These are phyloP conservation scores for Ctenopoma multispine DNA, from an alignment of 2,797 vertebrate species.

Conservation along the genomic window DNA sequence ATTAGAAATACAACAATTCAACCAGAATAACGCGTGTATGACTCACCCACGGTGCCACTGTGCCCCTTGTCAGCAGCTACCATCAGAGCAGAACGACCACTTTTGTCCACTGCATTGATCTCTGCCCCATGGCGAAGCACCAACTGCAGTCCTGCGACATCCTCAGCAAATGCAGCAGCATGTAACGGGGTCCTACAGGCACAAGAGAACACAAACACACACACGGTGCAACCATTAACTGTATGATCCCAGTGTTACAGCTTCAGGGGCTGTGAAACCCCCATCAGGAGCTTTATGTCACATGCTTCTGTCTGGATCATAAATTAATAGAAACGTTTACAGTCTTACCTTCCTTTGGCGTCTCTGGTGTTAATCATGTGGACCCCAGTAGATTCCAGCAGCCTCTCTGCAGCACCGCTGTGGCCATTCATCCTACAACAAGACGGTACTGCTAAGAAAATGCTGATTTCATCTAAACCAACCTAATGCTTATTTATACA, in stretches of 20 bases:
- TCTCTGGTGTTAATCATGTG: slow-evolving; percentile 97
- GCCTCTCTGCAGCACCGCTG: slow-evolving; percentile 92
- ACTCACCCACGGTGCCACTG: slow-evolving; percentile 91
- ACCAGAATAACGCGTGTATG: background rate
- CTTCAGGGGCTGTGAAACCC: too few species aligned
- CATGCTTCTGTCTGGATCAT: background rate
- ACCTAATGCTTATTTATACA: background rate
- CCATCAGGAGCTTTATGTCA: background rate
- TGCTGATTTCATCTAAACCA: background rate
- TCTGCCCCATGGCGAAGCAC: slow-evolving; percentile 92
- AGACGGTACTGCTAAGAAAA: background rate
- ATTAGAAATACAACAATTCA: background rate
- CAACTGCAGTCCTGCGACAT: slow-evolving; percentile 92
- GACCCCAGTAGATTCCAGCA: slow-evolving; percentile 87
- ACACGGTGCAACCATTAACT: background rate
- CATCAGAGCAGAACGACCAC: slow-evolving; percentile 94
- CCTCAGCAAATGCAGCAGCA: slow-evolving; percentile 95
- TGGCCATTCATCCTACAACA: slow-evolving; percentile 93
- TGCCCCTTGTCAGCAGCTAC: slow-evolving; percentile 94
- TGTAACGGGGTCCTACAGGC: slow-evolving; percentile 92
- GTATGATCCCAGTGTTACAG: slow-evolving; percentile 20
- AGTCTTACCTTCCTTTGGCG: slow-evolving; percentile 95
- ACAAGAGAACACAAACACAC: background rate
- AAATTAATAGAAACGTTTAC: background rate
- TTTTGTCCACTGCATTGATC: slow-evolving; percentile 90